phyloP scores from a whole-genome alignment of 2,888 invertebrate genomes.

The Latrodectus hesperus region DNA sequence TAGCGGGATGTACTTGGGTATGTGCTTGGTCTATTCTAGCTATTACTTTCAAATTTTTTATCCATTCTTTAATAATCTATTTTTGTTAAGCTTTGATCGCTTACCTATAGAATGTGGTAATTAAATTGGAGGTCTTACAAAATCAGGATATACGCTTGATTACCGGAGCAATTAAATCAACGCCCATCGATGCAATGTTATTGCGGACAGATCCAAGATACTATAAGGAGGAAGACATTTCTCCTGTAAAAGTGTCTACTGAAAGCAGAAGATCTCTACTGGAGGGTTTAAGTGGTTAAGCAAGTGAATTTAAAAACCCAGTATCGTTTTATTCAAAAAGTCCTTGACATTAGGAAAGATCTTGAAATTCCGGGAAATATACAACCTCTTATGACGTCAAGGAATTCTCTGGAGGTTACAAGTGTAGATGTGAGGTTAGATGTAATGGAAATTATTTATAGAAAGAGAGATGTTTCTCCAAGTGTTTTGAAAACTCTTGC shows the following conservation, averaged over 20 bases:
- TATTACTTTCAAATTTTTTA: background rate
- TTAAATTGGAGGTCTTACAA: conserved; percentile 8
- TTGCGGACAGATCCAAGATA: background rate
- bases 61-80: conserved; percentile 18
- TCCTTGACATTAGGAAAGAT: too few species aligned
- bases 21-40: background rate
- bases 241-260: background rate
- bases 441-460: too few species aligned
- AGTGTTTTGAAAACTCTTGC: too few species aligned
- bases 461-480: too few species aligned
- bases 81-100: conserved; percentile 14
- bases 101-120: background rate
- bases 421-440: too few species aligned
- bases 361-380: too few species aligned
- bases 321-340: too few species aligned
- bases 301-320: too few species aligned
- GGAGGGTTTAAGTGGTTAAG: background rate
- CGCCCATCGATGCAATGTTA: background rate
- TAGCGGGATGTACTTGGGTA: background rate
- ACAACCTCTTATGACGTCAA: too few species aligned
- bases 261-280: background rate
- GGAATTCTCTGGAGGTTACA: too few species aligned
- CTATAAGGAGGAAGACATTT: background rate
- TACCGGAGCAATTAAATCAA: background rate
- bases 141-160: conserved; percentile 12